A percentile compares a stretch with the other conserved stretches of the same genome.
Evolutionary conservation across 2,888 invertebrate genomes (phyloP).

Genomic region (Lomographa bimaculata): DNA sequence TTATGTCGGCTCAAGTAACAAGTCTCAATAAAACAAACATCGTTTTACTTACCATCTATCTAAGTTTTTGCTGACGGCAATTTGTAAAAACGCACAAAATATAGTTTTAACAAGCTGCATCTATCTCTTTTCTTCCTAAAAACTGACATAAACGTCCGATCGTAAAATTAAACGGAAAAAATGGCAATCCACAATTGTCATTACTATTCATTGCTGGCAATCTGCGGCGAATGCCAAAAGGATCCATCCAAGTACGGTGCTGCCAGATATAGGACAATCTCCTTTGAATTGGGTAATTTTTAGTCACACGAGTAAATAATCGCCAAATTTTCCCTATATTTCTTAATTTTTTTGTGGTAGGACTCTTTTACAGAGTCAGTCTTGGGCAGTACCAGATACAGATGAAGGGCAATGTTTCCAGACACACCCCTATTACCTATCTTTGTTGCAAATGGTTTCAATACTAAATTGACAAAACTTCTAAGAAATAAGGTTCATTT

Average conservation of each 20-base stretch:
- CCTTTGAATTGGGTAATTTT: background rate
- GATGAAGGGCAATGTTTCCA: too few relatives aligned
- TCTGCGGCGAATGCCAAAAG: slow-evolving; percentile 36
- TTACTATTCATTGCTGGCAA: slow-evolving; percentile 42
- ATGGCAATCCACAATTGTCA: slow-evolving; percentile 31
- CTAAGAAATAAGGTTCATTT: too few relatives aligned
- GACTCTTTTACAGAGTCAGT: too few relatives aligned
- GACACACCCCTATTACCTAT: too few relatives aligned
- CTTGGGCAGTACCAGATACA: too few relatives aligned
- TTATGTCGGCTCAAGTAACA: too few relatives aligned
- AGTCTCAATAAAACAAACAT: slow-evolving; percentile 1
- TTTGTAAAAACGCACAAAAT: slow-evolving; percentile 18
- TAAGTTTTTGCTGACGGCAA: slow-evolving; percentile 11
- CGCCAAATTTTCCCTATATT: too few relatives aligned
- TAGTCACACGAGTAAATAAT: too few relatives aligned
- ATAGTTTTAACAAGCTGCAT: slow-evolving; percentile 23
- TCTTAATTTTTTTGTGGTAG: too few relatives aligned
- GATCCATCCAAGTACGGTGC: slow-evolving; percentile 24
- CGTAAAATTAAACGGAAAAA: slow-evolving; percentile 38
- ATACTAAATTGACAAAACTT: too few relatives aligned
- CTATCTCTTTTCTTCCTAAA: slow-evolving; percentile 32
- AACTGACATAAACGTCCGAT: slow-evolving; percentile 43
- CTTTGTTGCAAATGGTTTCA: too few relatives aligned
- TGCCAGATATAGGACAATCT: slow-evolving; percentile 9
- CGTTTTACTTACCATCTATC: slow-evolving; percentile 6